phyloP scores from a whole-genome alignment of 2,888 invertebrate genomes.

The Plemyria rubiginata region DNA sequence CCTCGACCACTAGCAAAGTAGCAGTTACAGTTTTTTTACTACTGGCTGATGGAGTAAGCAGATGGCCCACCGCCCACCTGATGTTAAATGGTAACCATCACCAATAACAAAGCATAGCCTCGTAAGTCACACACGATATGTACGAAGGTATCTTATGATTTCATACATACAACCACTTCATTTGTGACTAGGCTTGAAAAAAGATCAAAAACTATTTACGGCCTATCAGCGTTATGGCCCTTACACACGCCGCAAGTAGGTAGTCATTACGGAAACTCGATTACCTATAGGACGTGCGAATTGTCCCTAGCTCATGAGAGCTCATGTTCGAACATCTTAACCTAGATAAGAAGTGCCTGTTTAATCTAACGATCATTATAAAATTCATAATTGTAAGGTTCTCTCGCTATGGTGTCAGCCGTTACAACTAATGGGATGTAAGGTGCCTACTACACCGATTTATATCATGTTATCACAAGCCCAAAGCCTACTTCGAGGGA shows the following conservation, averaged over 20 bases:
- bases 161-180: not conserved
- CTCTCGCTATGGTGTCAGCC: not conserved
- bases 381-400: conserved; percentile 23
- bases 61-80: too few species aligned
- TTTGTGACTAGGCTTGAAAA: not conserved
- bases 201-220: conserved; percentile 12
- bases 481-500: too few species aligned
- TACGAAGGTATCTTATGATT: too few species aligned
- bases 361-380: conserved; percentile 29
- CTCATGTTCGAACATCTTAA: conserved; percentile 17
- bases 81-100: too few species aligned
- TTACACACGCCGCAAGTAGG: conserved; percentile 11
- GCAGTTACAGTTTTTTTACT: too few species aligned
- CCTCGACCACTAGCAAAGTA: too few species aligned
- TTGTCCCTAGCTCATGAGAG: conserved; percentile 24
- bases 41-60: too few species aligned
- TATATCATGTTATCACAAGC: too few species aligned
- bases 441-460: too few species aligned
- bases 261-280: conserved; percentile 28
- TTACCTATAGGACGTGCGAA: conserved; percentile 31
- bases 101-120: too few species aligned
- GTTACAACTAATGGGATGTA: too few species aligned
- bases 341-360: conserved; percentile 27
- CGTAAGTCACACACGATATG: too few species aligned
- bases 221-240: conserved; percentile 6